Percentiles rank a stretch among this genome's conserved stretches.
These are phyloP conservation scores for Lampris megalopsis DNA, from an alignment of 2,113 vertebrate genomes.

Conservation along the genomic window DNA sequence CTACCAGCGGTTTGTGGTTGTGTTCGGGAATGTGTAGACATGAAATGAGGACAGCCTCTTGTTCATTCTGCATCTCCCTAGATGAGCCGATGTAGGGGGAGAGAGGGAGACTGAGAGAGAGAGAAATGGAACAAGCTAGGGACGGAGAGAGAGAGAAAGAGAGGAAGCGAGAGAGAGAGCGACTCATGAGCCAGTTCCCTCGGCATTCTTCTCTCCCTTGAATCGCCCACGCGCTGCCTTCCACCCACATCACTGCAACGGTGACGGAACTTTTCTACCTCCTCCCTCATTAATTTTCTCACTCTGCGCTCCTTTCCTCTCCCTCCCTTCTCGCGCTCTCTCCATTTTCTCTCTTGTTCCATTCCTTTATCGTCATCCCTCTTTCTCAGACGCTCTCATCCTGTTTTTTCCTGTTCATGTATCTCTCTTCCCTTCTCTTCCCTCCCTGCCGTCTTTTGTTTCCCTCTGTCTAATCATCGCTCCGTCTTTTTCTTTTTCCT, in stretches of 20 bases:
- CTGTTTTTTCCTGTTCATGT: conserved; percentile 22
- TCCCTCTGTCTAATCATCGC: conserved; percentile 24
- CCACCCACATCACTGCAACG: conserved; percentile 71
- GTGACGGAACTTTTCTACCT: conserved; percentile 70
- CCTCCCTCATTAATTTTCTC: conserved; percentile 69
- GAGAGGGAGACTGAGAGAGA: conserved; percentile 12
- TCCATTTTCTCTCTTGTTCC: conserved; percentile 47
- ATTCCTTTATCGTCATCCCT: conserved; percentile 48
- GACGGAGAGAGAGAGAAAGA: conserved; percentile 31
- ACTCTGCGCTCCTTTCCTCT: conserved; percentile 47
- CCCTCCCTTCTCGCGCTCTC: conserved; percentile 53
- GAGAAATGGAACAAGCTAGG: background rate
- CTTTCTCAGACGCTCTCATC: conserved; percentile 25
- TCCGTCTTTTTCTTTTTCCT: conserved; percentile 14
- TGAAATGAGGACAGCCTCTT: conserved; percentile 57
- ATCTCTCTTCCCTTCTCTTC: conserved; percentile 35
- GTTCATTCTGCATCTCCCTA: conserved; percentile 53
- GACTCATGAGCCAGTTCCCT: conserved; percentile 74
- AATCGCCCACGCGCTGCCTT: conserved; percentile 78
- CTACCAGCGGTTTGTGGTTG: conserved; percentile 47
- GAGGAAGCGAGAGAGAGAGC: conserved; percentile 40
- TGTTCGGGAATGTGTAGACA: conserved; percentile 47
- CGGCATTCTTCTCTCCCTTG: conserved; percentile 74
- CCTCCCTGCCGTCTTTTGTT: conserved; percentile 25
- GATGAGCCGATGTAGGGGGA: conserved; percentile 57